Evolutionary conservation across 2,888 invertebrate genomes (phyloP).

Genomic region (Perizoma affinitatum): DNA sequence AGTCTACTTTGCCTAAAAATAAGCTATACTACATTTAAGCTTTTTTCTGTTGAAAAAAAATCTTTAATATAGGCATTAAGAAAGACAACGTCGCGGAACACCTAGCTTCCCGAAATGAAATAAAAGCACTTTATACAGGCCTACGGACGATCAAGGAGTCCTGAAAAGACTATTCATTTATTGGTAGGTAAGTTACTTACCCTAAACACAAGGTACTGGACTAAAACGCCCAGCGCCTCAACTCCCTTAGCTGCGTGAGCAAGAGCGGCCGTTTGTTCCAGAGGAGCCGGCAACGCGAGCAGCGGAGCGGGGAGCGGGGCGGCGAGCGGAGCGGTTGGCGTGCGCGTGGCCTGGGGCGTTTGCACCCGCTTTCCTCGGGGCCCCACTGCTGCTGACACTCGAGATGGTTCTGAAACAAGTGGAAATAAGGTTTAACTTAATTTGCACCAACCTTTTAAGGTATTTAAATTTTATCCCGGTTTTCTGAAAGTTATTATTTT

Average conservation of each 20-base stretch:
- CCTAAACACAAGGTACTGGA: slow-evolving; percentile 92
- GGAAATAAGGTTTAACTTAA: not conserved
- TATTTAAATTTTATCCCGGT: too few relatives aligned
- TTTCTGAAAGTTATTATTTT: too few relatives aligned
- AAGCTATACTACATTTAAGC: too few relatives aligned
- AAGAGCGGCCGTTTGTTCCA: slow-evolving; percentile 68
- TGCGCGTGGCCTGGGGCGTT: slow-evolving; percentile 67
- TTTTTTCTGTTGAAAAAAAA: too few relatives aligned
- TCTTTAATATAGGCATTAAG: too few relatives aligned
- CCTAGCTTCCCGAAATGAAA: too few relatives aligned
- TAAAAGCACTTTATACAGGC: too few relatives aligned
- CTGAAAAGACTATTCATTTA: too few relatives aligned
- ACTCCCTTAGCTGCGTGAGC: slow-evolving; percentile 87
- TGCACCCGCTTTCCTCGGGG: slow-evolving; percentile 75
- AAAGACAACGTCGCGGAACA: too few relatives aligned
- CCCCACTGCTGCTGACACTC: slow-evolving; percentile 71
- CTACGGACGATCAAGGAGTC: too few relatives aligned
- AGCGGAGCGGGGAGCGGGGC: slow-evolving; percentile 39
- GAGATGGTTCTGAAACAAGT: slow-evolving; percentile 66
- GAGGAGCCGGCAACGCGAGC: slow-evolving; percentile 47
- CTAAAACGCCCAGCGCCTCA: slow-evolving; percentile 92
- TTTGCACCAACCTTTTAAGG: too few relatives aligned
- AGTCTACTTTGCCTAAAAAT: too few relatives aligned
- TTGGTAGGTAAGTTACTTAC: slow-evolving; percentile 46
- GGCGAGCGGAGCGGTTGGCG: slow-evolving; percentile 54